Evolutionary conservation across 2,888 invertebrate species (phyloP).

Genomic region (Lasioglossum villosulum): DNA sequence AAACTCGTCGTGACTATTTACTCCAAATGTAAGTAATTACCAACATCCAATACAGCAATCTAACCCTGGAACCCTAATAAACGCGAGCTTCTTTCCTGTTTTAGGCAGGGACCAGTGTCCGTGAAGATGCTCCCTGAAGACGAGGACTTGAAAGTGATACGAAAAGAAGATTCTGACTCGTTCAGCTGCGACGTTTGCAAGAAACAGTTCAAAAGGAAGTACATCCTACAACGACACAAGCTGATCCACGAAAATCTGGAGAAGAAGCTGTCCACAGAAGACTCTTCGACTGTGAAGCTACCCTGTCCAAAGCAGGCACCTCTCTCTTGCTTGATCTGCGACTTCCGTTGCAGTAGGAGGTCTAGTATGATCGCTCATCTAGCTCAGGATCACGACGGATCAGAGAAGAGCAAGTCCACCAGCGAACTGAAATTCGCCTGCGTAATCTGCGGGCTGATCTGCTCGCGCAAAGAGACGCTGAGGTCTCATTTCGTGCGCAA

Average conservation of each 20-base stretch:
- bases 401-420: constrained; percentile 10
- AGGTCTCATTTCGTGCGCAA: constrained; percentile 70
- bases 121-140: neutral
- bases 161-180: neutral
- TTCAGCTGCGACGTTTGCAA: constrained; percentile 39
- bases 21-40: constrained; percentile 65
- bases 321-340: constrained; percentile 52
- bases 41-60: neutral
- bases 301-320: constrained; percentile 39
- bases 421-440: constrained; percentile 67
- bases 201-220: constrained; percentile 45
- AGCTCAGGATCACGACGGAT: constrained; percentile 52
- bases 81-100: constrained; percentile 55
- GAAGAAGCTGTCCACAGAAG: neutral
- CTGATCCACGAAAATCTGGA: constrained; percentile 22
- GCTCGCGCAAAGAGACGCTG: constrained; percentile 58
- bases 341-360: constrained; percentile 59
- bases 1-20: constrained; percentile 49
- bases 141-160: neutral
- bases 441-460: constrained; percentile 67
- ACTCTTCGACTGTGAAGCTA: neutral
- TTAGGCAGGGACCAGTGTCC: constrained; percentile 43
- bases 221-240: constrained; percentile 33
- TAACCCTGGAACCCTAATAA: constrained; percentile 58
- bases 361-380: constrained; percentile 63